These are phyloP conservation scores for Dysdera silvatica DNA, from an alignment of 1,140 invertebrate genomes.

Conservation along the genomic window DNA sequence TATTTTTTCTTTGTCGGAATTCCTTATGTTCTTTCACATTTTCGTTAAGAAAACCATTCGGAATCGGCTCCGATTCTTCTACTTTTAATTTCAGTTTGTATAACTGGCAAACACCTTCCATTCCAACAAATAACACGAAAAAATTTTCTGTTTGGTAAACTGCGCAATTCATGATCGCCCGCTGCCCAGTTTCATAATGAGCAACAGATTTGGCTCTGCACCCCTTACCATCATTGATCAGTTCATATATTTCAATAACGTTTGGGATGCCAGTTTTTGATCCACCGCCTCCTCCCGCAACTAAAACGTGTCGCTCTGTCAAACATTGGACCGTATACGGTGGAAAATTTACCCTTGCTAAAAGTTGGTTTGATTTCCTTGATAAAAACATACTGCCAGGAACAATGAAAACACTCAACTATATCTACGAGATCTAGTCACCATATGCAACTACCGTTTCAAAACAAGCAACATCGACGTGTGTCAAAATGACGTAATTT, in stretches of 20 bases:
- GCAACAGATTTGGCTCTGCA: conserved; percentile 77
- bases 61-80: conserved; percentile 39
- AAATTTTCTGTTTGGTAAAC: conserved; percentile 55
- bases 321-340: conserved; percentile 82
- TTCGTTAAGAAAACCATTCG: not conserved
- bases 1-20: not conserved
- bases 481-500: no score
- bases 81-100: conserved; percentile 68
- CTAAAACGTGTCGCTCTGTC: conserved; percentile 82
- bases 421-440: no score
- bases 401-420: no score
- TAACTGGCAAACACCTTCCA: conserved; percentile 83
- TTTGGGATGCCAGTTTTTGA: conserved; percentile 92
- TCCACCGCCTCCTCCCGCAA: conserved; percentile 88
- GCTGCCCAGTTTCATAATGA: conserved; percentile 74
- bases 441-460: no score
- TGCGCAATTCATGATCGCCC: conserved; percentile 85
- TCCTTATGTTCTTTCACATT: not conserved
- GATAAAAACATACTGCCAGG: no score
- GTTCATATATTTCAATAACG: conserved; percentile 89
- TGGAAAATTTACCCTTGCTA: conserved; percentile 70
- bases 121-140: conserved; percentile 74
- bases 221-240: conserved; percentile 68
- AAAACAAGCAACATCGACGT: no score
- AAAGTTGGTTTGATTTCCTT: conserved; percentile 28